A percentile compares a stretch with the other conserved stretches of the same genome.
These are phyloP conservation scores for Lepus americanus DNA, from an alignment of 2,113 vertebrate species.

Conservation along the genomic window DNA sequence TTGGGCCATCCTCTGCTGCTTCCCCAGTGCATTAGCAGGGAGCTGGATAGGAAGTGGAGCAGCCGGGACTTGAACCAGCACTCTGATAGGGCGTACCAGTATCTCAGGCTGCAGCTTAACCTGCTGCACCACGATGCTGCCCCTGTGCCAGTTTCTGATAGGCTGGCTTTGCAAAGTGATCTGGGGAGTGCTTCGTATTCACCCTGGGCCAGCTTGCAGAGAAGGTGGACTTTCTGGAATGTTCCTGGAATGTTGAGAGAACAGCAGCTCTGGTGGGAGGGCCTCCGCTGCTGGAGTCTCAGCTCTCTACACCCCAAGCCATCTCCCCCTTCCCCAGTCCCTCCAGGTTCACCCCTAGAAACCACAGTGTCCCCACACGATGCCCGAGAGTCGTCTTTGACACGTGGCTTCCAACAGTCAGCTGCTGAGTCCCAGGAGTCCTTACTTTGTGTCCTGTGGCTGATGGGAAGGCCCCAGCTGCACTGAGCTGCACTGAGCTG, in stretches of 20 bases:
- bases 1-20: no score
- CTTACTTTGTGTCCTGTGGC: background rate
- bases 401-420: background rate
- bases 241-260: background rate
- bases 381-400: background rate
- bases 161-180: background rate
- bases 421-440: background rate
- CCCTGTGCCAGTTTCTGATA: background rate
- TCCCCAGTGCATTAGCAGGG: no score
- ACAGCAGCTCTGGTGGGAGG: background rate
- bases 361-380: background rate
- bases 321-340: background rate
- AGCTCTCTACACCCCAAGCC: background rate
- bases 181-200: background rate
- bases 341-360: background rate
- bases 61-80: no score
- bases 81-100: no score
- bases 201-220: no score
- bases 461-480: background rate
- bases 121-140: no score
- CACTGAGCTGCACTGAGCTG: background rate
- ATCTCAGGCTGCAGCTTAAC: no score
- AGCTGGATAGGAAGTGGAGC: no score
- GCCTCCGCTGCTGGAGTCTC: background rate
- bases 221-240: background rate